Evolutionary conservation across 1,140 invertebrate genomes (phyloP), one percentile per base, ranked within the genome.

Genomic region (Lanistes nyassanus): DNA sequence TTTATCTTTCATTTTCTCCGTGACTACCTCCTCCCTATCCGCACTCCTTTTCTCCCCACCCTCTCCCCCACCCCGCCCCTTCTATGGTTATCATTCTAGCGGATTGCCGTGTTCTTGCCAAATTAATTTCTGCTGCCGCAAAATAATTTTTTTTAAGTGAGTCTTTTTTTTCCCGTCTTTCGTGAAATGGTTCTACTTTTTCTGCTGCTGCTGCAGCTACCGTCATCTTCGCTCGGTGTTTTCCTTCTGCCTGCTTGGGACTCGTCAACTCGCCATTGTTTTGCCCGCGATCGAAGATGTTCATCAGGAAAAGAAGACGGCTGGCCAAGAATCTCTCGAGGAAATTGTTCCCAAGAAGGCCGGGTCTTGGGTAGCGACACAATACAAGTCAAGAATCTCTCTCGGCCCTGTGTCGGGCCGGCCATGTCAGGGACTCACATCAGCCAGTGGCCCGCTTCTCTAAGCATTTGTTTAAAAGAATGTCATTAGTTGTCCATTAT

Each of bases 1-100:
- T 60, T 60, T 60, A 60, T 60, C 56, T 60, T 60, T 60, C 56
- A 60, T 60, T 60, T 60, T 60, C 56, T 60, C 56, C 56, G n/a
- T 60, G 56, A 60, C 56, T 11, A 60, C 56, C 11, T 60, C n/a
- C n/a, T n/a, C n/a, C n/a, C n/a, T n/a, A n/a, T n/a, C n/a, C n/a
- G n/a, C n/a, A n/a, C n/a, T n/a, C n/a, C n/a, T n/a, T n/a, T n/a
- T n/a, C n/a, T n/a, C n/a, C n/a, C n/a, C 42, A 47, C 9, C 42
- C 42, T 47, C 19, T 47, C 5, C 42, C 42, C 42, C 42, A 47
- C 42, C 42, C 42, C 19, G 9, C 42, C 5, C 42, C 29, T 23
- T 60, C n/a, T 9, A 60, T 31, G 29, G 56, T 60, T 60, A 60
- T 60, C 56, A 23, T 60, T 60, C 56, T 31, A 60, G 23, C 9